phyloP scores from a whole-genome alignment of 2,888 invertebrate genomes.

The Drosophila maculinotata region DNA sequence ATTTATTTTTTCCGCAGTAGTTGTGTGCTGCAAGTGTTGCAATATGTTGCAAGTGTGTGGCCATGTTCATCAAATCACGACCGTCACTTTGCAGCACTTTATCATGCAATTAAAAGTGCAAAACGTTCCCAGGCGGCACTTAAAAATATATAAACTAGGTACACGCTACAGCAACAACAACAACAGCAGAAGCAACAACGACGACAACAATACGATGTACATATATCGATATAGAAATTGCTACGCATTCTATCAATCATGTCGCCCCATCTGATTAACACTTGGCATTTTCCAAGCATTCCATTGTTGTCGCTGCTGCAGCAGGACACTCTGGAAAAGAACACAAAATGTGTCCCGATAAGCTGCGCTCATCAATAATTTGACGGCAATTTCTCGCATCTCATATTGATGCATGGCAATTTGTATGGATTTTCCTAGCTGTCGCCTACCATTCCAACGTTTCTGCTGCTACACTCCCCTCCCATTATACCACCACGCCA shows the following conservation, averaged over 20 bases:
- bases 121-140: constrained; percentile 49
- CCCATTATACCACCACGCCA: constrained; percentile 6
- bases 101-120: constrained; percentile 71
- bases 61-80: constrained; percentile 53
- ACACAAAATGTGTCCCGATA: constrained; percentile 28
- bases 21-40: constrained; percentile 30
- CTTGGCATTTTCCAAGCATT: constrained; percentile 17
- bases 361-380: constrained; percentile 70
- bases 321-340: constrained; percentile 7
- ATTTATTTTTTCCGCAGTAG: not conserved
- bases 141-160: constrained; percentile 8
- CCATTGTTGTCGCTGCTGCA: constrained; percentile 3
- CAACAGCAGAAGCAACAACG: constrained; percentile 14
- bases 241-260: constrained; percentile 28
- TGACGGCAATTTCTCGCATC: constrained; percentile 60
- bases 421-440: constrained; percentile 62
- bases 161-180: constrained; percentile 5
- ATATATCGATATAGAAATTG: constrained; percentile 37
- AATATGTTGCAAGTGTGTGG: constrained; percentile 31
- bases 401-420: constrained; percentile 69
- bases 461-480: not conserved
- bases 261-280: constrained; percentile 49
- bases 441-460: constrained; percentile 11
- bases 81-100: constrained; percentile 68
- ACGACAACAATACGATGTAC: constrained; percentile 6